Evolutionary conservation across 1,140 invertebrate genomes (phyloP), one percentile per base, ranked within the genome.

Genomic region (Parasteatoda tepidariorum): DNA sequence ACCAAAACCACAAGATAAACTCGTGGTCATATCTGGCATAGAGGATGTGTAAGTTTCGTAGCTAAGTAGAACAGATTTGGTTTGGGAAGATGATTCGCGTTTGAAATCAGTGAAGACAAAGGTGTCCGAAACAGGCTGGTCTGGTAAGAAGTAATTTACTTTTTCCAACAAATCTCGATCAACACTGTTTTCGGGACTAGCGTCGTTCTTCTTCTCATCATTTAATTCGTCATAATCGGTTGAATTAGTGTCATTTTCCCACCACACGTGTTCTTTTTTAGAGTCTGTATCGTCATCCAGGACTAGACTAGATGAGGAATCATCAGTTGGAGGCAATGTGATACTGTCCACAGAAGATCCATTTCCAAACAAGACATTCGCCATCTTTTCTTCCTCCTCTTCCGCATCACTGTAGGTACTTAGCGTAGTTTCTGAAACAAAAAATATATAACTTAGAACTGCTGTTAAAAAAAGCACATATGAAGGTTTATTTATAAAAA

Each of bases 171-270:
- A 24, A 33, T 82, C 62, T 48, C 31, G 28, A 41, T 82, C 78
- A 22, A 82, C 66, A 30, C 55, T 82, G 54, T 82, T 82, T 71
- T 82, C 78, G 9, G 78, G 78, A 68, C 76, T 79, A 68, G 76
- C 76, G 41, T 82, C 78, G 26, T 61, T 31, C 62, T 70, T 61
- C 13, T n/a, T 28, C 22, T 82, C 55, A 41, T 48, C 78, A 7
- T 61, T 31, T 7, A 82, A 22, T 59, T 71, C 66, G 22, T 82
- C 78, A 24, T 59, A 70, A 11, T 82, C 67, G 6, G 78, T 57
- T n/a, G 24, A 7, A 31, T 82, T 82, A 4, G 31, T 11, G 2
- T n/a, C 15, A 24, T 15, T 31, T 33, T 62, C 68, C 67, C 41
- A 54, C 22, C 31, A 31, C 9, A 9, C 24, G 18, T 67, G 67